Base-by-base conservation (phyloP, 2,797 vertebrate species). In the Clarias platycephalus region DNA sequence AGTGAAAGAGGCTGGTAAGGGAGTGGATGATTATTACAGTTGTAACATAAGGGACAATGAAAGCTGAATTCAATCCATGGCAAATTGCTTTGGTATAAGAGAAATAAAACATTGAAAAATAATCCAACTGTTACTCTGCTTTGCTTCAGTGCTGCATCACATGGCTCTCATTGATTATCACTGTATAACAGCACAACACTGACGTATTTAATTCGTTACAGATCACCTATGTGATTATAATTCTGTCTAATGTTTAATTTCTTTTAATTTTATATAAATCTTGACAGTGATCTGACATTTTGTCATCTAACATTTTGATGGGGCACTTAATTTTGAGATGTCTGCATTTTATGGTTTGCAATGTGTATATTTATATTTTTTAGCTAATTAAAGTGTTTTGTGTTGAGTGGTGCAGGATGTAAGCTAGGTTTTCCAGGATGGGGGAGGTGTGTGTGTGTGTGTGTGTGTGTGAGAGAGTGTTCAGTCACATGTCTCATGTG, bases 401-500 rank as follows among this genome's bases (percentile, higher is more conserved):
- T 83, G 40, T 22, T 24, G 24, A 15, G 22, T 80, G 20, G 37
- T 49, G 18, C n/a, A 72, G 22, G 44, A 63, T 66, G 28, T 64
- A 76, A 64, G 44, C 82, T 55, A 1, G 2, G 22, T 67, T 31
- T 77, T 58, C 24, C 31, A 70, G 64, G 63, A 26, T 34, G 28
- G 28, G 1, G 10, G 62, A 66, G 15, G 75, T 28, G 53, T 22
- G 34, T 18, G 20, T 62, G 34, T 63, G 34, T 63, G 76, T 62
- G 31, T 62, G 58, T 40, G 76, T 66, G 20, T 22, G 55, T n/a
- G n/a, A n/a, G n/a, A n/a, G n/a, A 58, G 28, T 18, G 34, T 37
- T 34, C 63, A 58, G 62, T 85, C 84, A 85, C 74, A 63, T 85
- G 80, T 49, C 62, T 82, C 15, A 2, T 68, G 34, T 77, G 63